A percentile compares a stretch with the other conserved stretches of the same genome.
These are phyloP conservation scores for Leptopilina drosophilae DNA, from an alignment of 2,888 invertebrate species.

Conservation along the genomic window DNA sequence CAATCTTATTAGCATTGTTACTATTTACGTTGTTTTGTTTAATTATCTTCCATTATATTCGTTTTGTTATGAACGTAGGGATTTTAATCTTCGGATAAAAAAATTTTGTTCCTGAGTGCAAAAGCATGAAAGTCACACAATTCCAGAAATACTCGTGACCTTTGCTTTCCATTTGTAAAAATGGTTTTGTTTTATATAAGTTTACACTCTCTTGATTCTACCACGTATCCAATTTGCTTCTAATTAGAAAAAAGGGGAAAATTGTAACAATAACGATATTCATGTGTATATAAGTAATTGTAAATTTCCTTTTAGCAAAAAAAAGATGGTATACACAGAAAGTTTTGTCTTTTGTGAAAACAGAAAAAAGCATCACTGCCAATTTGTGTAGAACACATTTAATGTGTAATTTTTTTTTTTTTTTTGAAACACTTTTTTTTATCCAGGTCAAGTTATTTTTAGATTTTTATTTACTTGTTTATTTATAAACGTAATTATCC, in stretches of 20 bases:
- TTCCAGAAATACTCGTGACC: constrained; percentile 59
- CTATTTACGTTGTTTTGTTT: background rate
- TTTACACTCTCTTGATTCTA: constrained; percentile 43
- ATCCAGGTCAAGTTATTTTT: no score
- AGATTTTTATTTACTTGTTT: no score
- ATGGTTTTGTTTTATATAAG: constrained; percentile 50
- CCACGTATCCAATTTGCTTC: constrained; percentile 24
- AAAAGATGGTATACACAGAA: background rate
- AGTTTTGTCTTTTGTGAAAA: background rate
- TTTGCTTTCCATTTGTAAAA: constrained; percentile 55
- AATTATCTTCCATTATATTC: background rate
- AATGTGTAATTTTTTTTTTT: no score
- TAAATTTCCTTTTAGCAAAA: background rate
- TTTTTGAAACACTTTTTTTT: no score
- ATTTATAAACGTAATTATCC: no score
- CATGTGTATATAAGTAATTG: no score
- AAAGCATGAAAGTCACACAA: constrained; percentile 36
- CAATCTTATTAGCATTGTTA: no score
- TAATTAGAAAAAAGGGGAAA: constrained; percentile 11
- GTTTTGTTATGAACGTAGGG: background rate
- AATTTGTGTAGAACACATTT: no score
- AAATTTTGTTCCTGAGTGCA: background rate
- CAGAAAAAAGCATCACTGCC: background rate
- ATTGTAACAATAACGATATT: background rate
- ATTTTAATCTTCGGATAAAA: background rate